Evolutionary conservation across 1,140 invertebrate genomes (phyloP).

Genomic region (Bicyclus anynana): DNA sequence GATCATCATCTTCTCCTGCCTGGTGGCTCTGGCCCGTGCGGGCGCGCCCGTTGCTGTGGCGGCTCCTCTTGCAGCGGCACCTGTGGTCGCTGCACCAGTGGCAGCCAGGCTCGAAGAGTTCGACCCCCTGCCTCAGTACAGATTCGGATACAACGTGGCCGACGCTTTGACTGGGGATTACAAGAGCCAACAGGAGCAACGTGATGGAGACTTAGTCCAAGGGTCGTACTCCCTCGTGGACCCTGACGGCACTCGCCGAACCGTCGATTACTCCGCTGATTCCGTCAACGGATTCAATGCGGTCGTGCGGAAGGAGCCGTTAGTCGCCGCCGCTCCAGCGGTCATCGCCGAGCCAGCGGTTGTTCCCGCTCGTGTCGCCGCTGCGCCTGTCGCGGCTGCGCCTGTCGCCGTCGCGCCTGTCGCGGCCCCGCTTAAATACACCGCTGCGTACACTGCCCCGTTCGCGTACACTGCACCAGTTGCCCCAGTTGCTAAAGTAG

Average conservation of each 20-base stretch:
- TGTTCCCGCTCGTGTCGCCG: conserved; percentile 13
- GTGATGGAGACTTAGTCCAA: conserved; percentile 79
- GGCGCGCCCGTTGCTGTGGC: conserved; percentile 53
- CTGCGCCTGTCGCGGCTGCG: conserved; percentile 9
- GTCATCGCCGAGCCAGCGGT: conserved; percentile 38
- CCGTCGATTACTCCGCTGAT: conserved; percentile 79
- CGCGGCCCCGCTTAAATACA: conserved; percentile 26
- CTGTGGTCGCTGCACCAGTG: conserved; percentile 47
- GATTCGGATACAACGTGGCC: conserved; percentile 79
- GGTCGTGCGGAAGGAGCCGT: conserved; percentile 72
- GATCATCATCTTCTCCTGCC: conserved; percentile 58
- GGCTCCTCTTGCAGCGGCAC: conserved; percentile 24
- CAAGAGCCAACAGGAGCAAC: conserved; percentile 80
- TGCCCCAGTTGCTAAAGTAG: conserved; percentile 27
- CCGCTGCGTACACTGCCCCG: conserved; percentile 26
- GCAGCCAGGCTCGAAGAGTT: conserved; percentile 76
- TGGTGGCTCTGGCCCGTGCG: conserved; percentile 49
- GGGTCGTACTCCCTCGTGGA: conserved; percentile 79
- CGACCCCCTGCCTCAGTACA: conserved; percentile 79
- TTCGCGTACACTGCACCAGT: conserved; percentile 36
- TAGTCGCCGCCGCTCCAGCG: conserved; percentile 56
- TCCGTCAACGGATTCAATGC: conserved; percentile 81
- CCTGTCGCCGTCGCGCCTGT: conserved; percentile 31
- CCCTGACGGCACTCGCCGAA: conserved; percentile 78
- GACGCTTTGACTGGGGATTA: conserved; percentile 80